phyloP scores from a whole-genome alignment of 2,797 vertebrate genomes.

The Amazonetta brasiliensis region DNA sequence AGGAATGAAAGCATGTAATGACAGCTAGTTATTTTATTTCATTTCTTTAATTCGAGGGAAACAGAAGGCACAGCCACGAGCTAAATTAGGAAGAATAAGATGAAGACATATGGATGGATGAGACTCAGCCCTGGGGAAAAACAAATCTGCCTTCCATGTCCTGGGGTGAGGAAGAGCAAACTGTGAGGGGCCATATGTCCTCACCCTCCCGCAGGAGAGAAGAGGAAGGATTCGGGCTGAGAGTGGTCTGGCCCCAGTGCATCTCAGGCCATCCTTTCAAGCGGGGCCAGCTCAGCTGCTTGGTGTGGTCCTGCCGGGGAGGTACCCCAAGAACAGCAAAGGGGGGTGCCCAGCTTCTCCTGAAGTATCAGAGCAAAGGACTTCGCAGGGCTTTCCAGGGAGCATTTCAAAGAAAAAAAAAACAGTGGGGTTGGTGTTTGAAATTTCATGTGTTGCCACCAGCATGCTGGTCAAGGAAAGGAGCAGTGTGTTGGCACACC shows the following conservation, averaged over 20 bases:
- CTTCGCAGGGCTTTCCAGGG: not conserved
- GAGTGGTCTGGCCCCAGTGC: not conserved
- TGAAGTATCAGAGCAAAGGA: not conserved
- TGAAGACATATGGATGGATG: conserved; percentile 61
- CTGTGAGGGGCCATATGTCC: not conserved
- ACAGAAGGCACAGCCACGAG: conserved; percentile 69
- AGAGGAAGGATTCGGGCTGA: not conserved
- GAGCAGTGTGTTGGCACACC: not conserved
- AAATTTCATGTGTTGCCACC: not conserved
- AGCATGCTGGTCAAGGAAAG: not conserved
- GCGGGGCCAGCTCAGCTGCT: not conserved
- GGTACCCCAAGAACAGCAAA: not conserved
- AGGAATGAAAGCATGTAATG: conserved; percentile 41
- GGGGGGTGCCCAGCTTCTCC: not conserved
- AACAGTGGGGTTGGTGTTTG: not conserved
- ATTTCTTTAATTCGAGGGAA: conserved; percentile 48
- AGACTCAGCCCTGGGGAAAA: conserved; percentile 51
- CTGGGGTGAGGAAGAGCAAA: conserved; percentile 53
- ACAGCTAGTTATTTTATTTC: conserved; percentile 54
- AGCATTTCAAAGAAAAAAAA: not conserved
- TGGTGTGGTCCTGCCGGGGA: not conserved
- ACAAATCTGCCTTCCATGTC: conserved; percentile 44
- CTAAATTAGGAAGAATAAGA: conserved; percentile 65
- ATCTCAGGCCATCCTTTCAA: not conserved
- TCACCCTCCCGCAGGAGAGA: not conserved